phyloP scores from a whole-genome alignment of 2,797 vertebrate species.

The Pelobates cultripes region DNA sequence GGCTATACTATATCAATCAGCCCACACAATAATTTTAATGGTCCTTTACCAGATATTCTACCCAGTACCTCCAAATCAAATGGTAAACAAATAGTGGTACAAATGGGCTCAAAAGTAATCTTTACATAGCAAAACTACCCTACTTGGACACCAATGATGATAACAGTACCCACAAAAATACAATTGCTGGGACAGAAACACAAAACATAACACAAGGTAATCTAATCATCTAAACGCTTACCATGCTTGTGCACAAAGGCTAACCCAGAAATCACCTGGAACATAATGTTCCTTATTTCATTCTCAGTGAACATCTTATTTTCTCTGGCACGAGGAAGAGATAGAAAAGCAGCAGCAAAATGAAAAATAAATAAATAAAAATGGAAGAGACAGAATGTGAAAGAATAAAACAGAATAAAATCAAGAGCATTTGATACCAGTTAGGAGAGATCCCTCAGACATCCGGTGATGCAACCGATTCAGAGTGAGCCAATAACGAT shows the following conservation, averaged over 20 bases:
- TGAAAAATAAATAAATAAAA: background rate
- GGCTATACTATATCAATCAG: too few relatives aligned
- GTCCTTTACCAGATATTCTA: too few relatives aligned
- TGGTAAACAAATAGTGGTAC: too few relatives aligned
- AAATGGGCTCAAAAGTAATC: too few relatives aligned
- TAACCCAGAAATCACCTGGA: conserved; percentile 77
- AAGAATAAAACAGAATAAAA: conserved; percentile 52
- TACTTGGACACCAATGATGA: too few relatives aligned
- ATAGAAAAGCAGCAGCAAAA: conserved; percentile 38
- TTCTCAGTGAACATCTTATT: conserved; percentile 81
- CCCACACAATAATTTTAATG: too few relatives aligned
- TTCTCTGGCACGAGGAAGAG: conserved; percentile 67
- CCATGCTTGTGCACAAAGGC: conserved; percentile 80
- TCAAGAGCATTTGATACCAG: conserved; percentile 56
- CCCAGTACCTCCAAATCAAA: too few relatives aligned
- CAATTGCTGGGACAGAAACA: background rate
- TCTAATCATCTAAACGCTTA: conserved; percentile 60
- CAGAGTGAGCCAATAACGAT: too few relatives aligned
- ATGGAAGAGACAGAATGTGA: conserved; percentile 30
- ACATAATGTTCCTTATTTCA: conserved; percentile 82
- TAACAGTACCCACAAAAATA: background rate
- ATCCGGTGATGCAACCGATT: background rate
- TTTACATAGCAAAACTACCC: too few relatives aligned
- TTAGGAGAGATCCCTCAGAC: conserved; percentile 5
- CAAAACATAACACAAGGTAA: background rate